Base-by-base conservation (phyloP, 2,113 vertebrate genomes). In the Excalfactoria chinensis region DNA sequence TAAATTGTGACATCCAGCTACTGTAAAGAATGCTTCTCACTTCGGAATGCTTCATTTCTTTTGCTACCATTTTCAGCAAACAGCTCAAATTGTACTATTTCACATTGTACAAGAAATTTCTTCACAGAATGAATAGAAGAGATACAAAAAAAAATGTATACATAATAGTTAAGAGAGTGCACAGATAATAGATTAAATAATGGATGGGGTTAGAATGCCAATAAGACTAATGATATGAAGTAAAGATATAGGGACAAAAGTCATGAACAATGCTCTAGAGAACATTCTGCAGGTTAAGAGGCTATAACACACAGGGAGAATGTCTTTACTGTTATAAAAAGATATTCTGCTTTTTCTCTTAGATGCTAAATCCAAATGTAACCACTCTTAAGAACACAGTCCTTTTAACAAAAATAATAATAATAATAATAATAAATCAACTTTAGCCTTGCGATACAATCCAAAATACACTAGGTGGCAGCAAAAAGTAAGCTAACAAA, bases 381-480 rank as follows among this genome's bases (percentile, higher is more conserved):
- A 92, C 6, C 1, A 14, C 3, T 46, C 70, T 30, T 35, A 51
- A 51, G 40, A 20, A 15, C 14, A 14, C 18, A 22, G 16, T 13
- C 7, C 4, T 11, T 66, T 78, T 79, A 11, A 37, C 6, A 62
- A 35, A 37, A 20, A 34, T 34, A n/a, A n/a, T n/a, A n/a, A n/a
- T n/a, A n/a, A n/a, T n/a, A n/a, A n/a, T n/a, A n/a, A n/a, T n/a
- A n/a, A 18, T 13, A 40, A 40, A 15, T 85, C 30, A 43, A 46
- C 19, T 34, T 72, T 34, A 71, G 11, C 32, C 88, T 0, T 0
- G 23, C 34, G 59, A 22, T 35, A 40, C 73, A 64, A 37, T 55
- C 37, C 73, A 63, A 74, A 30, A 22, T 40, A 16, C 98, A 80
- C 91, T 97, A 97, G 98, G 86, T 98, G 98, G 98, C 90, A 98